These are phyloP conservation scores for Lepus timidus DNA, from an alignment of 2,113 vertebrate genomes.

Conservation along the genomic window DNA sequence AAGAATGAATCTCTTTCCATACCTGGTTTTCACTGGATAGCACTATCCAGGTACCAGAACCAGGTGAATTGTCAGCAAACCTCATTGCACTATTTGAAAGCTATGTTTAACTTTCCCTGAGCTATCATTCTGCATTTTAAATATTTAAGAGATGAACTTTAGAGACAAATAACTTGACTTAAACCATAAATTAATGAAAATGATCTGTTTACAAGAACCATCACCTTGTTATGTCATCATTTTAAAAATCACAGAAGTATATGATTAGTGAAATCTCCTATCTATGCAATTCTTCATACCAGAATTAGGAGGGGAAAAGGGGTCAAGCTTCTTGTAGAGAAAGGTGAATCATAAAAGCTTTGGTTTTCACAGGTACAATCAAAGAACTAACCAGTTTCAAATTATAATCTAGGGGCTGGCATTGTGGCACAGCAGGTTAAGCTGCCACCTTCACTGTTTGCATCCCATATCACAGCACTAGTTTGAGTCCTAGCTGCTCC, in stretches of 20 bases:
- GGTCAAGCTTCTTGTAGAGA: background rate
- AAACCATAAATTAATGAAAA: background rate
- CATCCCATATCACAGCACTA: too few species aligned
- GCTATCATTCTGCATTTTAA: background rate
- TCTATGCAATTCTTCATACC: background rate
- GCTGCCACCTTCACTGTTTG: too few species aligned
- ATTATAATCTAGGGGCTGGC: background rate
- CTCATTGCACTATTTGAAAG: background rate
- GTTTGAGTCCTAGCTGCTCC: too few species aligned
- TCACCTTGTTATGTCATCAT: background rate
- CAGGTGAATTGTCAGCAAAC: background rate
- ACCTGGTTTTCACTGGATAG: background rate
- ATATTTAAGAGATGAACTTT: background rate
- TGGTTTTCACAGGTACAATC: background rate
- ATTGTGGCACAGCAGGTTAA: too few species aligned
- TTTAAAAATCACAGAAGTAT: background rate
- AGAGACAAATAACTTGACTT: conserved; percentile 19
- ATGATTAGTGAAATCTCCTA: background rate
- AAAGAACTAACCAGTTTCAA: conserved; percentile 4
- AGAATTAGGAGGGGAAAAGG: background rate
- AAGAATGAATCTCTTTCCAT: background rate
- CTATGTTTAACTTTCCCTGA: background rate
- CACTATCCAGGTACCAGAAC: background rate
- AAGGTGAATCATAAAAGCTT: background rate
- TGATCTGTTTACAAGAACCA: background rate